Conservation (phyloP, 2,113 vertebrate genomes). For the Anoplopoma fimbria region DNA sequence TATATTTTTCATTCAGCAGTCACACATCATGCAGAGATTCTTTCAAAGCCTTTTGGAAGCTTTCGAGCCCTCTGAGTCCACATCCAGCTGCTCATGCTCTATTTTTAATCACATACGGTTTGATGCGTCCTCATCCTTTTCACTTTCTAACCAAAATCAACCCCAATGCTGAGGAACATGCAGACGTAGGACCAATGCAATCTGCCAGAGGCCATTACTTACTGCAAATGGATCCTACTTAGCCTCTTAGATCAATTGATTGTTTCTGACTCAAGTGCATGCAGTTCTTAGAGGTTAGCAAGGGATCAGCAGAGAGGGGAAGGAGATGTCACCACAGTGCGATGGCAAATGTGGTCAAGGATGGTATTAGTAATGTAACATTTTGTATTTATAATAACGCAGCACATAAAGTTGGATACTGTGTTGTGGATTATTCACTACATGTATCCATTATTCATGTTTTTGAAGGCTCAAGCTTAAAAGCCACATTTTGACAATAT, state of each 20-base stretch:
- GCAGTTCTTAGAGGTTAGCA: constrained; percentile 35
- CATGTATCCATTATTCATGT: neutral
- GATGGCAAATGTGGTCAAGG: constrained; percentile 11
- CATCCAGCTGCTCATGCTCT: neutral
- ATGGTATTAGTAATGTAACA: neutral
- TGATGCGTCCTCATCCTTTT: neutral
- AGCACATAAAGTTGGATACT: neutral
- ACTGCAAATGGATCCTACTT: constrained; percentile 45
- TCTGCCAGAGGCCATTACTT: constrained; percentile 36
- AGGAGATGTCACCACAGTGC: constrained; percentile 3
- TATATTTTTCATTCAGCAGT: neutral
- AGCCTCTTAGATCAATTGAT: constrained; percentile 36
- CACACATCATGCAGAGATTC: neutral
- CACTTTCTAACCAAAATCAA: neutral
- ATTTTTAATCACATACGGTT: neutral
- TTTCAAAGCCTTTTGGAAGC: neutral
- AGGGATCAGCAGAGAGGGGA: constrained; percentile 12
- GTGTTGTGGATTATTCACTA: neutral
- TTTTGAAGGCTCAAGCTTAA: neutral
- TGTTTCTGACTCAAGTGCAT: constrained; percentile 27
- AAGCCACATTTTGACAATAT: neutral
- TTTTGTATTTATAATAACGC: neutral
- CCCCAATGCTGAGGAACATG: neutral
- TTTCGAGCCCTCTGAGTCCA: neutral
- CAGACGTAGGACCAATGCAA: constrained; percentile 15